Percentiles rank a stretch among this genome's conserved stretches.
Evolutionary conservation across 1,140 invertebrate species (phyloP).

Genomic region (Panonychus citri): DNA sequence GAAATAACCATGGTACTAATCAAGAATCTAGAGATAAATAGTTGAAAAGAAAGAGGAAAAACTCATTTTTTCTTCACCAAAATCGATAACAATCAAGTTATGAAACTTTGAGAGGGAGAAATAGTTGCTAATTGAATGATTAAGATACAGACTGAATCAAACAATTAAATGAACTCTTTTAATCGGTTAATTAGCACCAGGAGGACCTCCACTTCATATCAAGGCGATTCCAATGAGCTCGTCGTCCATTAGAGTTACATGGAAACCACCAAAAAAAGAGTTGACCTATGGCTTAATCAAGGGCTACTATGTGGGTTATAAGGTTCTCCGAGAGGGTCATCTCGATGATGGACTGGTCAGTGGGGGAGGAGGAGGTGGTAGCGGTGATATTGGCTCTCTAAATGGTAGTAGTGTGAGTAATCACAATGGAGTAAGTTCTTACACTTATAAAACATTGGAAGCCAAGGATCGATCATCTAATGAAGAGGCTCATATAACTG

Average conservation of each 20-base stretch:
- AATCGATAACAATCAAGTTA: too few species aligned
- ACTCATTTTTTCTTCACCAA: neutral
- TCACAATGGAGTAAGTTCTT: neutral
- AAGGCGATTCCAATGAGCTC: conserved; percentile 22
- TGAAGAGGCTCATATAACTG: conserved; percentile 8
- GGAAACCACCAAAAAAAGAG: conserved; percentile 17
- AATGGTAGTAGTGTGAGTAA: too few species aligned
- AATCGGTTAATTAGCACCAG: conserved; percentile 12
- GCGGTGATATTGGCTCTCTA: too few species aligned
- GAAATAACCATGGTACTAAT: too few species aligned
- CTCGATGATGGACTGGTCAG: too few species aligned
- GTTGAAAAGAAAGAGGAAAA: neutral
- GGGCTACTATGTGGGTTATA: conserved; percentile 27
- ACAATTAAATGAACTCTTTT: neutral
- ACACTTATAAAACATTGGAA: neutral
- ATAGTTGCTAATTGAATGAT: too few species aligned
- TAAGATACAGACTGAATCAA: too few species aligned
- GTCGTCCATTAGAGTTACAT: conserved; percentile 23
- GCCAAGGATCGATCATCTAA: neutral
- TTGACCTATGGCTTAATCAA: conserved; percentile 8
- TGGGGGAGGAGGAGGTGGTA: too few species aligned
- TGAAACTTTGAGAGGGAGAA: too few species aligned
- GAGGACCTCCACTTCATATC: conserved; percentile 20
- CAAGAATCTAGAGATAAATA: too few species aligned
- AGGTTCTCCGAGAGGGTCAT: conserved; percentile 3